phyloP scores from a whole-genome alignment of 2,113 vertebrate species.

The Microtus pennsylvanicus region DNA sequence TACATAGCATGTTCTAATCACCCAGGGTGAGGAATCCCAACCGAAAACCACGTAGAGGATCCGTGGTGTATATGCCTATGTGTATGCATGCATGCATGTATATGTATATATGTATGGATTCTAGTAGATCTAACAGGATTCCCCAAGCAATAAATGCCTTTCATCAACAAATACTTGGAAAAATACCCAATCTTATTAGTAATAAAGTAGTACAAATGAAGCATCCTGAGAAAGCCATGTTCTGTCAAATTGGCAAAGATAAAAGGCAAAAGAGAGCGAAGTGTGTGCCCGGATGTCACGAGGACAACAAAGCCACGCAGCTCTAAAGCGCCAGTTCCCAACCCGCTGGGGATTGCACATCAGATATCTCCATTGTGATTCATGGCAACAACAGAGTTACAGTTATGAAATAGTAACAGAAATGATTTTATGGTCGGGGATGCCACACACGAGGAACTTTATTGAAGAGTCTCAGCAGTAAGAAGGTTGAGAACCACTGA shows the following conservation, averaged over 20 bases:
- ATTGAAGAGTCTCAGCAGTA: not conserved
- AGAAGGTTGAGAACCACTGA: not conserved
- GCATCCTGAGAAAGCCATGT: not conserved
- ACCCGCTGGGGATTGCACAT: not conserved
- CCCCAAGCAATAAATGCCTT: not conserved
- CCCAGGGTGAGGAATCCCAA: not conserved
- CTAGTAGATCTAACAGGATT: not conserved
- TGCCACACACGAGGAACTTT: too few species aligned
- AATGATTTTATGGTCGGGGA: not conserved
- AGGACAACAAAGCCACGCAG: fast-evolving
- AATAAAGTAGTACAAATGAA: not conserved
- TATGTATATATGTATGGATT: not conserved
- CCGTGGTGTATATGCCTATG: not conserved
- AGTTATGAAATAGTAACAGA: not conserved
- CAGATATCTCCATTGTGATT: not conserved
- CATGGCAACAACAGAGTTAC: not conserved
- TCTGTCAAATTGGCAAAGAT: not conserved
- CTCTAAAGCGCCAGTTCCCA: not conserved
- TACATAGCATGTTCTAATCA: not conserved
- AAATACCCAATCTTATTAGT: not conserved
- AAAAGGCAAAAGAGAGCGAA: not conserved
- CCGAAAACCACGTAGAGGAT: not conserved
- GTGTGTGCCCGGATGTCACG: fast-evolving
- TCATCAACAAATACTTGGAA: not conserved
- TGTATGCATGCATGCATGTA: too few species aligned